Evolutionary conservation across 1,140 invertebrate genomes (phyloP).

Genomic region (Polypedilum pembai): DNA sequence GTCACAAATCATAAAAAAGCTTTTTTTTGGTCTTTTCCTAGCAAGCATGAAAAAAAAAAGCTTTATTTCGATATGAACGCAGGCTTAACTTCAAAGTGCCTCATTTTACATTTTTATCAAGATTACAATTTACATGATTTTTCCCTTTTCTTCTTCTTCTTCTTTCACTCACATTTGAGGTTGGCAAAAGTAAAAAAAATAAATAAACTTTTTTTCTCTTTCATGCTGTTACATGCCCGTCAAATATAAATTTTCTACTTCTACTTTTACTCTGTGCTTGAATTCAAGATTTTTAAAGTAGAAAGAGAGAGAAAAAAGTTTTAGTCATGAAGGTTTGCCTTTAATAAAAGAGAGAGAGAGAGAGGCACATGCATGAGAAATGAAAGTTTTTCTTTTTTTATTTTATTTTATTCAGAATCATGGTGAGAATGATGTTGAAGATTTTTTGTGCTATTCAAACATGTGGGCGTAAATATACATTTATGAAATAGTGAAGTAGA

Average conservation of each 20-base stretch:
- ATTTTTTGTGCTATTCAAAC: too few relatives aligned
- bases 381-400: too few relatives aligned
- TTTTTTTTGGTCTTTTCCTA: background rate
- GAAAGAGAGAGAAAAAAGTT: too few relatives aligned
- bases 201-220: background rate
- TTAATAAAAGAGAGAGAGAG: too few relatives aligned
- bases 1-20: background rate
- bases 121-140: constrained; percentile 14
- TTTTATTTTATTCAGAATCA: too few relatives aligned
- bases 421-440: too few relatives aligned
- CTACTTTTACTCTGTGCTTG: background rate
- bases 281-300: background rate
- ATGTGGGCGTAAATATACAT: too few relatives aligned
- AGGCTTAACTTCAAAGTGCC: constrained; percentile 2
- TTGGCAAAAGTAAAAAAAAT: background rate
- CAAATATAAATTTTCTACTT: background rate
- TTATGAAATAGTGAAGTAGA: too few relatives aligned
- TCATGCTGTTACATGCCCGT: background rate
- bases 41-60: background rate
- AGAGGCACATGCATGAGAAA: too few relatives aligned
- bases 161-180: background rate
- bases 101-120: constrained; percentile 3
- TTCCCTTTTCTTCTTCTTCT: background rate
- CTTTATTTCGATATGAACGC: constrained; percentile 17
- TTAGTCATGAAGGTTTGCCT: too few relatives aligned